These are phyloP conservation scores for Perithous albicinctus DNA, from an alignment of 2,888 invertebrate genomes.

Conservation along the genomic window DNA sequence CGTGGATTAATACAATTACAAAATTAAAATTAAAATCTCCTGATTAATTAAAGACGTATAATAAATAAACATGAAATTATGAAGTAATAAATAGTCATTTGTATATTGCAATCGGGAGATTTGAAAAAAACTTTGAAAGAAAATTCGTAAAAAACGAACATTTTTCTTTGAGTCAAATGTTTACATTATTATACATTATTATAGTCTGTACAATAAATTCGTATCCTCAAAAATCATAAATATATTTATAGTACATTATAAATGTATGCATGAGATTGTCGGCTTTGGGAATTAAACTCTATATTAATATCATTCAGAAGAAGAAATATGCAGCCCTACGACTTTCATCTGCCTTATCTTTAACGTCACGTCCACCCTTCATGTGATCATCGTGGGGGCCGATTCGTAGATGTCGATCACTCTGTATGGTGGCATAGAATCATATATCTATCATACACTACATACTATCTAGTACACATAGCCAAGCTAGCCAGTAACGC, in stretches of 20 bases:
- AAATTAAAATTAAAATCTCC: too few relatives aligned
- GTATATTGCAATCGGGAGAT: too few relatives aligned
- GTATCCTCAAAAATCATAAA: neutral
- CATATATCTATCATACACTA: neutral
- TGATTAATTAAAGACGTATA: too few relatives aligned
- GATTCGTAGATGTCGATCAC: slow-evolving; percentile 59
- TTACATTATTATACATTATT: too few relatives aligned
- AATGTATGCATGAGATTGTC: neutral
- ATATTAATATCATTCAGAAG: neutral
- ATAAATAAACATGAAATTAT: too few relatives aligned
- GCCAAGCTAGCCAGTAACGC: neutral
- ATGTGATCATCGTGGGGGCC: slow-evolving; percentile 31
- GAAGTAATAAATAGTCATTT: too few relatives aligned
- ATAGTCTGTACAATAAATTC: neutral
- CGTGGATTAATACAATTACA: too few relatives aligned
- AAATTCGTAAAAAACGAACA: too few relatives aligned
- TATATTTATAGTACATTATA: neutral
- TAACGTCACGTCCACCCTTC: slow-evolving; percentile 44
- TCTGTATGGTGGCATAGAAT: slow-evolving; percentile 22
- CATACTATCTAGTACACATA: too few relatives aligned
- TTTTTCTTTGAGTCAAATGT: too few relatives aligned
- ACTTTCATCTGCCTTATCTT: slow-evolving; percentile 60
- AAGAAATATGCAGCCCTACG: slow-evolving; percentile 2
- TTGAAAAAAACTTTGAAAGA: too few relatives aligned
- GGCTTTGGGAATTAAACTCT: too few relatives aligned